Base-by-base conservation (phyloP, 1,140 invertebrate species). In the Zaprionus camerounensis region DNA sequence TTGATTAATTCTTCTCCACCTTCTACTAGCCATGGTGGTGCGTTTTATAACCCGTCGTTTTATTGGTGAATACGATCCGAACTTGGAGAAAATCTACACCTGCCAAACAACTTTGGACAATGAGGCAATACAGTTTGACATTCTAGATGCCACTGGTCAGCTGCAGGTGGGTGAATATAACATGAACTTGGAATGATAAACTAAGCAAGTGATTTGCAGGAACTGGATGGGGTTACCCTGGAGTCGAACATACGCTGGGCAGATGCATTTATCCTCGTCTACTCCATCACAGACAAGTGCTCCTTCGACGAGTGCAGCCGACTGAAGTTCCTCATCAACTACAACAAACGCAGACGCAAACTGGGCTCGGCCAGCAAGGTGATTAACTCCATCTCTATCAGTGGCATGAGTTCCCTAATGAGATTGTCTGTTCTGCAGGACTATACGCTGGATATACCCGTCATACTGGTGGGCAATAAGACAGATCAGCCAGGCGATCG, bases 261-360 rank as follows among this genome's bases (percentile, higher is more conserved):
- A 17, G 96, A 98, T 86, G 97, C 96, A 5, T 97, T 97, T 87
- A 95, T 98, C 41, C 93, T 98, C 2, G 96, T 97, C 92, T 97
- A 97, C 88, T 96, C 97, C 0, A 95, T 98, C 3, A 96, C 96
- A 5, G 96, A 97, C 88, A 96, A 96, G 76, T 96, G 96, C 77
- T 97, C 96, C 28, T 97, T 97, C 92, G 96, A 97, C 87, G 96
- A 97, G 86, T 97, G 96, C 83, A 96, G 96, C 85, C 94, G 96
- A 4, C 93, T 97, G 3, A 96, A 96, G 86, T 97, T 96, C 82
- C 94, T 97, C 51, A 97, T 97, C 72, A 96, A 96, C 82, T 96
- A 97, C 82, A 96, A 95, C 87, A 96, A 96, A 81, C 93, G 95
- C 24, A 93, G 95, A 80, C 94, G 95, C 64, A 94, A 95, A 75